These are phyloP conservation scores for Drosophila limbata DNA, from an alignment of 2,888 invertebrate genomes.

Conservation along the genomic window DNA sequence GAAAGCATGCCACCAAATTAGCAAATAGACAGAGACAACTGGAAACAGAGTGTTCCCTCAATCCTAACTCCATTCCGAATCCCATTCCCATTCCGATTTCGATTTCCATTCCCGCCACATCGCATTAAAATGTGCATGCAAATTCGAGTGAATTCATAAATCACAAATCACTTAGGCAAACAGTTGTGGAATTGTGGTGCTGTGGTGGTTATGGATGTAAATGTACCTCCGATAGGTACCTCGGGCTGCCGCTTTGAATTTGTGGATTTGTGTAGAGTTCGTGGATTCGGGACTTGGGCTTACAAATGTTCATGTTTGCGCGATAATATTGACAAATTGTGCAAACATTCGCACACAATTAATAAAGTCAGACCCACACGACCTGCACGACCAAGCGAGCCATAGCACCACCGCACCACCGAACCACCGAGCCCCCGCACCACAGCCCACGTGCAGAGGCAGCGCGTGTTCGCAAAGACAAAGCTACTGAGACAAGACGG, in stretches of 20 bases:
- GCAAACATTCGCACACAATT: constrained; percentile 81
- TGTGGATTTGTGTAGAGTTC: neutral
- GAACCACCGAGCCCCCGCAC: constrained; percentile 10
- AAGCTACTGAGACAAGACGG: constrained; percentile 45
- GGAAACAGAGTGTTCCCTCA: neutral
- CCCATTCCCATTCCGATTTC: neutral
- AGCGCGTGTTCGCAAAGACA: constrained; percentile 50
- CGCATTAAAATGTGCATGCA: constrained; percentile 70
- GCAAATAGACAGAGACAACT: constrained; percentile 53
- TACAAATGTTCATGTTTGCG: constrained; percentile 73
- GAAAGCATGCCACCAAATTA: constrained; percentile 70
- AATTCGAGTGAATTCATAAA: constrained; percentile 73
- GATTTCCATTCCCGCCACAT: constrained; percentile 39
- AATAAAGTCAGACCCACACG: constrained; percentile 68
- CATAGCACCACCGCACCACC: neutral
- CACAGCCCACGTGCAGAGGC: constrained; percentile 51
- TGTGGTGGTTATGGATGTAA: constrained; percentile 31
- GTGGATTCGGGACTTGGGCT: constrained; percentile 21
- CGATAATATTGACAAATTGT: constrained; percentile 82
- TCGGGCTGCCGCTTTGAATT: constrained; percentile 14
- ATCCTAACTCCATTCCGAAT: neutral
- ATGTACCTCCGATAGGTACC: constrained; percentile 3
- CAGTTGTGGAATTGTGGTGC: constrained; percentile 34
- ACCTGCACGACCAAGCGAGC: constrained; percentile 13
- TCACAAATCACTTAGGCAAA: constrained; percentile 77